phyloP scores from a whole-genome alignment of 2,113 vertebrate genomes.

The Galbula dea region DNA sequence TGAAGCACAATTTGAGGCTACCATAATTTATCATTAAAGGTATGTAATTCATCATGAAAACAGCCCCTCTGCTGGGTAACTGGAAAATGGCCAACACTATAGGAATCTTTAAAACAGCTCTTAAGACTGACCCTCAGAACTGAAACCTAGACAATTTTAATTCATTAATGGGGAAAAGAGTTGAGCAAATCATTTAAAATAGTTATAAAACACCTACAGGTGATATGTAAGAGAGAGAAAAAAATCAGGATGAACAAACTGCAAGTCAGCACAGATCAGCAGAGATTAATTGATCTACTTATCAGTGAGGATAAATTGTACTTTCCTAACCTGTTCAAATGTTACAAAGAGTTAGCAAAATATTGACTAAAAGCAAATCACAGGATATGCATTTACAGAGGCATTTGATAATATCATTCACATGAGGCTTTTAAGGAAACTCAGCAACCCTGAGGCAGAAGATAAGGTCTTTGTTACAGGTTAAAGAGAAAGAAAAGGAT shows the following conservation, averaged over 20 bases:
- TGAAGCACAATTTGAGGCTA: background rate
- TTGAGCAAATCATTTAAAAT: background rate
- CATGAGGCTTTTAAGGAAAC: conserved; percentile 40
- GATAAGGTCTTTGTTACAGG: background rate
- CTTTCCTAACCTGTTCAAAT: conserved; percentile 23
- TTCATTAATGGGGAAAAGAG: background rate
- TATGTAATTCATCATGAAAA: conserved; percentile 48
- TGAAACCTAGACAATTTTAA: background rate
- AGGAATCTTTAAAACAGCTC: conserved; percentile 27
- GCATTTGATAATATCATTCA: conserved; percentile 11
- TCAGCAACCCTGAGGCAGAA: background rate
- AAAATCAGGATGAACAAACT: conserved; percentile 1
- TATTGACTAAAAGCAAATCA: conserved; percentile 36
- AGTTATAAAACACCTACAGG: background rate
- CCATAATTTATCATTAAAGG: conserved; percentile 40
- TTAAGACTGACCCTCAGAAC: background rate
- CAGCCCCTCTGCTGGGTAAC: background rate
- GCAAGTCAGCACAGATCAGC: conserved; percentile 21
- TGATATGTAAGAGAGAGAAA: background rate
- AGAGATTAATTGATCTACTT: conserved; percentile 30
- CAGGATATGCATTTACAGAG: background rate
- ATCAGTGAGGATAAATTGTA: conserved; percentile 21
- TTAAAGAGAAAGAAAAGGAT: conserved; percentile 20
- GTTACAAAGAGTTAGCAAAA: conserved; percentile 37
- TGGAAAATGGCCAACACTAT: conserved; percentile 7